phyloP scores from a whole-genome alignment of 2,113 vertebrate species.

The Trematocara nigrifrons region DNA sequence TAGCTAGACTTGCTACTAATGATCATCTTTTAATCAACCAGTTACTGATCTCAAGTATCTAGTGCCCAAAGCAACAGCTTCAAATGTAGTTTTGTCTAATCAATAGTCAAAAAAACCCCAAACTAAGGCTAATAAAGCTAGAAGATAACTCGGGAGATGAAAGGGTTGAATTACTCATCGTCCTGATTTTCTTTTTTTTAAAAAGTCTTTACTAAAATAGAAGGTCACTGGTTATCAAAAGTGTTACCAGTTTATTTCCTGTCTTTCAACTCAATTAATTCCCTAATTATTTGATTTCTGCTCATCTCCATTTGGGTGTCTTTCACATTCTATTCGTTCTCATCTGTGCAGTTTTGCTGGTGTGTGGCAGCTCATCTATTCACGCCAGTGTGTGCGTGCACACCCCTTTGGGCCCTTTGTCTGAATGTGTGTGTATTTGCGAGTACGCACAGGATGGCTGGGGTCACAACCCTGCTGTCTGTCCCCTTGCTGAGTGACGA shows the following conservation, averaged over 20 bases:
- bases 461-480: conserved; percentile 57
- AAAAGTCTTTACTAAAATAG: background rate
- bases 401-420: conserved; percentile 19
- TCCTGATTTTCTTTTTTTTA: background rate
- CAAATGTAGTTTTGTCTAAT: background rate
- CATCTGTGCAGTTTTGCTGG: background rate
- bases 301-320: background rate
- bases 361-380: background rate
- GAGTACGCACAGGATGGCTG: background rate
- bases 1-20: background rate
- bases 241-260: background rate
- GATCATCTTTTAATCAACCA: background rate
- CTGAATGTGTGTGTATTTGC: background rate
- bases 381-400: background rate
- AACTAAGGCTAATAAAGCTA: background rate
- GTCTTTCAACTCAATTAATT: background rate
- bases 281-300: background rate
- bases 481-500: conserved; percentile 56
- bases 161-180: background rate
- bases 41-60: background rate
- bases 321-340: background rate
- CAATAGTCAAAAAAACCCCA: fast-evolving
- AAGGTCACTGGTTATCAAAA: background rate
- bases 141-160: background rate
- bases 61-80: background rate